Evolutionary conservation across 2,113 vertebrate species (phyloP), one percentile per base, ranked within the genome.

Genomic region (Halichoeres trimaculatus): DNA sequence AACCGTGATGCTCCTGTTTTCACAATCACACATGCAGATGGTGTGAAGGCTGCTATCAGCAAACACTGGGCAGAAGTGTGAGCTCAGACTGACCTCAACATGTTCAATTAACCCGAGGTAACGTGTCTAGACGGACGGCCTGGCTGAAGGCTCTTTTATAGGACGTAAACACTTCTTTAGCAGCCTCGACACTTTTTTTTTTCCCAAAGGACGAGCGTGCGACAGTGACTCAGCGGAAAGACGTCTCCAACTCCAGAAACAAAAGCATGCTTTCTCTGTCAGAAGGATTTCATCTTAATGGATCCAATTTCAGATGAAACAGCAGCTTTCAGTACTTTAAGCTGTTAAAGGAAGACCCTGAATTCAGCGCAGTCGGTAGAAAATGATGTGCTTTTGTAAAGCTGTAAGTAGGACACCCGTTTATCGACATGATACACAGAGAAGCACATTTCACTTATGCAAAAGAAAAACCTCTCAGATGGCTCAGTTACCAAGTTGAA

Each of bases 81-180:
- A 57, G 62, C 35, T 59, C 34, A 0, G 3, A 50, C 41, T 81
- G 54, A 83, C 76, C 71, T 66, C 45, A 68, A 81, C 57, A 74
- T 70, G 64, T 74, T 81, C 51, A 78, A 65, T 88, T 83, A 84
- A 77, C 71, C 76, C 71, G 54, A 64, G 38, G 54, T 76, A 81
- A 78, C 70, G 43, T 48, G 19, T n/a, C 26, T 14, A 55, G 19
- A 61, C 17, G 50, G 70, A 84, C 76, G 51, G 40, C 41, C 35
- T 13, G 69, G 9, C 51, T 73, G 52, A 24, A 72, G 55, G 34
- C 30, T 38, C 16, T 23, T 34, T 65, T 57, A 66, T 63, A 41
- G 51, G 74, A 70, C 26, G 40, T 17, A 14, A 17, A 41, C 40
- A 55, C 75, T 43, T 59, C 47, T 26, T 51, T 16, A 3, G 38